Evolutionary conservation across 2,888 invertebrate species (phyloP).

Genomic region (Ashinkailepas kermadecensis): DNA sequence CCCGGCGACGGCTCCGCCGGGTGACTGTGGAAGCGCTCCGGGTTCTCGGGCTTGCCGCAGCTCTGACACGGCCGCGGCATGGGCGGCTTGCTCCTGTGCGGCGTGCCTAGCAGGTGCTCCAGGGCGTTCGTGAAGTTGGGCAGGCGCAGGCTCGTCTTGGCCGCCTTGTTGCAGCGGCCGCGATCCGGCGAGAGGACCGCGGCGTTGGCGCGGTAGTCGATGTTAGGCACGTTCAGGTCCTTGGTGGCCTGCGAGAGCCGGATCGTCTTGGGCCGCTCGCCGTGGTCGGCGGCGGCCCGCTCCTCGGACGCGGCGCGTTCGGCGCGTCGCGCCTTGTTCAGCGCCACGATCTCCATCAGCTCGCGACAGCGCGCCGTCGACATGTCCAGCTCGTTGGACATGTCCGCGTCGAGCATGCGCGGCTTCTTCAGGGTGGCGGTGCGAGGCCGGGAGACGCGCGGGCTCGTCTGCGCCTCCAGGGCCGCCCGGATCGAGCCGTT

Average conservation of each 20-base stretch:
- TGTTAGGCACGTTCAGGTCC: background rate
- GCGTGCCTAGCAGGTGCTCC: background rate
- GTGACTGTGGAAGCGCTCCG: slow-evolving; percentile 58
- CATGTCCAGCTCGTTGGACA: slow-evolving; percentile 52
- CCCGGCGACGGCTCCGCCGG: slow-evolving; percentile 38
- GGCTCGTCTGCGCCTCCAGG: background rate
- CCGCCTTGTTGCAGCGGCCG: background rate
- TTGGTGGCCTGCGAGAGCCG: background rate
- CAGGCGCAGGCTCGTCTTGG: background rate
- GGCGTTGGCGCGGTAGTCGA: background rate
- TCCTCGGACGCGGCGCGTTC: background rate
- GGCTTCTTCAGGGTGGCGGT: slow-evolving; percentile 54
- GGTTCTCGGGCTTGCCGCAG: slow-evolving; percentile 59
- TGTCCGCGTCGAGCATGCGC: slow-evolving; percentile 48
- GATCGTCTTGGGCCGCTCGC: background rate
- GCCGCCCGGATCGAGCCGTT: background rate
- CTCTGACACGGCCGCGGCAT: slow-evolving; percentile 53
- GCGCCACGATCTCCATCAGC: slow-evolving; percentile 43
- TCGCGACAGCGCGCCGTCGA: slow-evolving; percentile 48
- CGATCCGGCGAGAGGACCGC: background rate
- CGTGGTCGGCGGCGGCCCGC: background rate
- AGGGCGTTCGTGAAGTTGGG: slow-evolving; percentile 19
- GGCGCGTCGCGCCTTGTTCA: slow-evolving; percentile 40
- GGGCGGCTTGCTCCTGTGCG: background rate
- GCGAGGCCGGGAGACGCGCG: slow-evolving; percentile 42